Base-by-base conservation (phyloP, 2,797 vertebrate genomes). In the Epinephelus coioides region DNA sequence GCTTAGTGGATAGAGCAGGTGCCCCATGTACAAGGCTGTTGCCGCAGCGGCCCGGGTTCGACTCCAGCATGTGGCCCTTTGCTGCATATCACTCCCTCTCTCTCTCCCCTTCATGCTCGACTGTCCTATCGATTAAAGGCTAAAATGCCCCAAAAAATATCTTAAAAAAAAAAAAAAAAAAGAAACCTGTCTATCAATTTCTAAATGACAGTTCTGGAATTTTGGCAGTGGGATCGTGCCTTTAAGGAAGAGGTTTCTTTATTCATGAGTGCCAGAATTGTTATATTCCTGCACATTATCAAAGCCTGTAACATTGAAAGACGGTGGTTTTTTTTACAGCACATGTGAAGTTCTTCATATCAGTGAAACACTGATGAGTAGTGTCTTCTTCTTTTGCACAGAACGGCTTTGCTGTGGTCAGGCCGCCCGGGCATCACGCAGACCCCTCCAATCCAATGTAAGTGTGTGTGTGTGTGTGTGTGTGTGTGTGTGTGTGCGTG, bases 331-430 rank as follows among this genome's bases (percentile, higher is more conserved):
- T 55, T 73, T 30, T 40, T 21, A 40, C 49, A 49, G 46, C 47
- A 11, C 10, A 21, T 6, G 27, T 30, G 11, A 67, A 53, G 12
- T 17, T 53, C 23, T 51, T 19, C 19, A 38, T 61, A 23, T 62
- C 60, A 60, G 13, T 64, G 19, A 71, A 59, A 46, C 66, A 12
- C 6, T 59, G 51, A 88, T 87, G 78, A 81, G 81, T 74, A 19
- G 46, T 17, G 10, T 74, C n/a, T 53, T 44, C 38, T 55, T 55
- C 55, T 57, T 25, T 67, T 71, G 68, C 79, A 78, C 94, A 99
- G 98, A 99, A 99, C 0, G 98, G 98, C 79, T 99, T 99, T 61
- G 98, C 97, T 62, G 97, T 99, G 82, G 98, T 99, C 83, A 95
- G 98, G 76, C 98, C 98, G 0, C 98, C 98, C 0, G 98, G 98